Evolutionary conservation across 2,888 invertebrate species (phyloP).

Genomic region (Xestia ashworthii): DNA sequence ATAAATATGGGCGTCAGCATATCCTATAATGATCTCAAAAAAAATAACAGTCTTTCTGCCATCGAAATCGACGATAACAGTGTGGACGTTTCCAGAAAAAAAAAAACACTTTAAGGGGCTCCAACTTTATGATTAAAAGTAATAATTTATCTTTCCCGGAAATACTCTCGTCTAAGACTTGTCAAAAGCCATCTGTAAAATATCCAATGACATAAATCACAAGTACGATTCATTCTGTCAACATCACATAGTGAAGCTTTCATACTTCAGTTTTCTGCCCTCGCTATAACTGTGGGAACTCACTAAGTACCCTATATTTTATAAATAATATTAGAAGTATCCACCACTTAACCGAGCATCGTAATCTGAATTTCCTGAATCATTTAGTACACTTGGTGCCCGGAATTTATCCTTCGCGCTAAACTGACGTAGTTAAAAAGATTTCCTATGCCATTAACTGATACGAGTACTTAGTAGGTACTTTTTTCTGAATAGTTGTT

Average conservation of each 20-base stretch:
- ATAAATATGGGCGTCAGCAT: not conserved
- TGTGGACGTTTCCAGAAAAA: not conserved
- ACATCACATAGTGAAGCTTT: constrained; percentile 22
- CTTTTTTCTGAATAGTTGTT: constrained; percentile 34
- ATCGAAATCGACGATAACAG: not conserved
- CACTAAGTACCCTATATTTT: constrained; percentile 32
- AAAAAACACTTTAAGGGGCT: no score
- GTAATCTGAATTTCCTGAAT: constrained; percentile 41
- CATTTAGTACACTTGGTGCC: constrained; percentile 39
- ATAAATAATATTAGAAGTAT: constrained; percentile 31
- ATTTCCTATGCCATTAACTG: constrained; percentile 27
- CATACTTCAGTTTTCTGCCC: constrained; percentile 4
- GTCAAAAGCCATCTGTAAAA: constrained; percentile 20
- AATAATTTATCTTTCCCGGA: not conserved
- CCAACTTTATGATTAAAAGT: not conserved
- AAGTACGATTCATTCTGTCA: constrained; percentile 21
- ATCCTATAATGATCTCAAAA: not conserved
- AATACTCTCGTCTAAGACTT: constrained; percentile 7
- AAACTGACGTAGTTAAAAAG: constrained; percentile 30
- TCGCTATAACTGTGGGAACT: constrained; percentile 36
- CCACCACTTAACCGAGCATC: constrained; percentile 34
- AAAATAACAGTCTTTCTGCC: not conserved
- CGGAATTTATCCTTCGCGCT: constrained; percentile 22
- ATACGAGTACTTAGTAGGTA: no score
- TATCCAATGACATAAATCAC: constrained; percentile 8